These are phyloP conservation scores for Cybosia mesomella DNA, from an alignment of 2,888 invertebrate species.

Conservation along the genomic window DNA sequence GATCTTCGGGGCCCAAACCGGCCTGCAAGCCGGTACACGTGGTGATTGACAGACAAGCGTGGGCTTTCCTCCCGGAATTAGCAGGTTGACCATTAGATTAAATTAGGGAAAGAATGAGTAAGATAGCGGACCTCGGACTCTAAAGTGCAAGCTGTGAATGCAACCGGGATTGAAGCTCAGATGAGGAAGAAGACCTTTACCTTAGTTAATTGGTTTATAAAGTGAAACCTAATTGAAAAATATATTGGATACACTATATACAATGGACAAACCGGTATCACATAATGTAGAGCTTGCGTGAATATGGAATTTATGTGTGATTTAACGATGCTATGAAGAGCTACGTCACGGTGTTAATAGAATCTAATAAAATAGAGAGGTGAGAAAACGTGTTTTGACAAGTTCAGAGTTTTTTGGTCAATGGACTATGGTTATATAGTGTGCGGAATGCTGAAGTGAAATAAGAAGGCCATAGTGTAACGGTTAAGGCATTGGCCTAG, in stretches of 20 bases:
- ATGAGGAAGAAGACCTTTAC: background rate
- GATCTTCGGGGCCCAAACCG: too few species aligned
- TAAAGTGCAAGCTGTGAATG: too few species aligned
- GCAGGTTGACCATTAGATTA: background rate
- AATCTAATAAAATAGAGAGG: slow-evolving; percentile 17
- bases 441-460: slow-evolving; percentile 9
- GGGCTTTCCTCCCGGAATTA: too few species aligned
- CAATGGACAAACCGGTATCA: slow-evolving; percentile 11
- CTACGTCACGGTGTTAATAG: slow-evolving; percentile 16
- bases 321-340: slow-evolving; percentile 6
- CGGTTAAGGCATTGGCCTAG: slow-evolving; percentile 9
- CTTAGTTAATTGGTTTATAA: background rate
- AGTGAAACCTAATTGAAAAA: background rate
- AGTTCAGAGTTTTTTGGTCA: slow-evolving; percentile 9
- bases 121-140: background rate
- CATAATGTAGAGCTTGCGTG: slow-evolving; percentile 2
- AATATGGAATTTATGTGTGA: slow-evolving; percentile 12
- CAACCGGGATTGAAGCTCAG: too few species aligned
- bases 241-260: background rate
- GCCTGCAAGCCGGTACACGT: too few species aligned
- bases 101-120: background rate
- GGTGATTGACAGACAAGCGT: too few species aligned
- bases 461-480: slow-evolving; percentile 16
- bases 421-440: slow-evolving; percentile 12
- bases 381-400: slow-evolving; percentile 18